Percentiles rank a stretch among this genome's conserved stretches.
Conservation (phyloP, 1,140 invertebrate species). For the Tenebrio molitor region DNA sequence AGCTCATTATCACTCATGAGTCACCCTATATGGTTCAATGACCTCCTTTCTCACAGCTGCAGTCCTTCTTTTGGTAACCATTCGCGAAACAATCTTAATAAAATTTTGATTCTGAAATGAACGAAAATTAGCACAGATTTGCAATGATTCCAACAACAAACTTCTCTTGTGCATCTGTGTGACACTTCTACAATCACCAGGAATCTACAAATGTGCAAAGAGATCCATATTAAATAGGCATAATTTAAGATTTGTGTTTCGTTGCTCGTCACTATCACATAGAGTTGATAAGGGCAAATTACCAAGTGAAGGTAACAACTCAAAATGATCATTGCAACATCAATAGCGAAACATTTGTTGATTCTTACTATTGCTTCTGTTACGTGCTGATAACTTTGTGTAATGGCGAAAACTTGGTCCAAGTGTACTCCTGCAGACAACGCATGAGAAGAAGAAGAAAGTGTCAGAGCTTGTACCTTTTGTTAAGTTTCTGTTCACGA, state of each 20-base stretch:
- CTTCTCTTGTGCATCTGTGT: background rate
- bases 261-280: background rate
- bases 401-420: background rate
- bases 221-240: conserved; percentile 4
- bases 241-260: background rate
- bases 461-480: too few relatives aligned
- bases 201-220: conserved; percentile 3
- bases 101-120: too few relatives aligned
- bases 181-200: background rate
- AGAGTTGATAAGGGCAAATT: background rate
- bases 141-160: background rate
- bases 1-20: too few relatives aligned
- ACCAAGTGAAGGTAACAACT: conserved; percentile 20
- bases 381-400: background rate
- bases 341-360: background rate
- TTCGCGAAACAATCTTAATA: too few relatives aligned
- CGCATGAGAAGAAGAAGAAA: too few relatives aligned
- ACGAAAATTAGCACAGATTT: too few relatives aligned
- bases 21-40: too few relatives aligned
- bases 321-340: conserved; percentile 7
- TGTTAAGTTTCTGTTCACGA: background rate
- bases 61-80: too few relatives aligned
- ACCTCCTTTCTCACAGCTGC: background rate
- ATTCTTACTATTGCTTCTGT: background rate
- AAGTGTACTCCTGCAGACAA: too few relatives aligned